Base-by-base conservation (phyloP, 2,113 vertebrate species). In the Anhinga rufa region DNA sequence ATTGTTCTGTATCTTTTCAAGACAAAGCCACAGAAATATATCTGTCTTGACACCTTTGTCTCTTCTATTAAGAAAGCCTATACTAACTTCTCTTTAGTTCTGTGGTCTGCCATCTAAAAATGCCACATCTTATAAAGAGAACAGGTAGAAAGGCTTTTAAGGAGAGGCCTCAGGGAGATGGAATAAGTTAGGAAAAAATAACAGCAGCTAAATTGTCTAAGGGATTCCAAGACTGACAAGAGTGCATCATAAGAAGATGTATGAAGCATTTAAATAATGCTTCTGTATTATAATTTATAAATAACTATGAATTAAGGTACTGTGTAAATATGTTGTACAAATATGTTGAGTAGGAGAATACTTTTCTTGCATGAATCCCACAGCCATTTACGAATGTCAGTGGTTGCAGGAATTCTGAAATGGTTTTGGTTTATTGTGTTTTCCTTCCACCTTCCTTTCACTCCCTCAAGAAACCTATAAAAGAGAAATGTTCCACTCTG, bases 1-100 rank as follows among this genome's bases (percentile, higher is more conserved):
- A 38, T 94, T 66, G 69, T 74, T 71, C 58, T 60, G 25, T 76
- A 89, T 51, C 94, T 93, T 93, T 96, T 96, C 91, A 96, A 88
- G 93, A 89, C 88, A 84, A 82, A 62, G 78, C 52, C 64, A 86
- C 29, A 78, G 74, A 90, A 95, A 88, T 88, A 86, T 95, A 97
- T 96, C 48, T 91, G 52, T 78, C 75, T 72, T 95, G 94, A 93
- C 95, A 95, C 93, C 69, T 92, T 93, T 92, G 84, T 87, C 89
- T 93, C 68, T 83, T 84, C 46, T 84, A 46, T 92, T 90, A 95
- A 88, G 75, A 88, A 90, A 93, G 34, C 18, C 62, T 92, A 92
- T 88, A 85, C 92, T 78, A 85, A 68, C 38, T 94, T 93, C 78
- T 55, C 70, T 81, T 87, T 58, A 58, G 22, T 93, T 95, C 82